Conservation (phyloP, 2,797 vertebrate species). For the Molossus molossus region DNA sequence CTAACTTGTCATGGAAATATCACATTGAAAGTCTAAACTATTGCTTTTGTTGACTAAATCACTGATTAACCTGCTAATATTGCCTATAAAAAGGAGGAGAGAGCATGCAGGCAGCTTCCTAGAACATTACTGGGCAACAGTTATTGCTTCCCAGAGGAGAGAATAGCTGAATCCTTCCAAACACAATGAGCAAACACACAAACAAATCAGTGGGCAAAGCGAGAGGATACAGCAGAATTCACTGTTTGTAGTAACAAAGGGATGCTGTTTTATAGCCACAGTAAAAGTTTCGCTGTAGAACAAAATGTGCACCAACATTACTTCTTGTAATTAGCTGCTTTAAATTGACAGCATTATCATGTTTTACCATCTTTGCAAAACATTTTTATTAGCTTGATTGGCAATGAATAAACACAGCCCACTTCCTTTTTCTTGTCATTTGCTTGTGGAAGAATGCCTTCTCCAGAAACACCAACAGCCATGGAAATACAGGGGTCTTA, state of each 20-base stretch:
- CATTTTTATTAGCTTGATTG: slow-evolving; percentile 77
- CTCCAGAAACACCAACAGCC: neutral
- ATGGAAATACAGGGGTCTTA: neutral
- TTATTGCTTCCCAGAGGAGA: slow-evolving; percentile 57
- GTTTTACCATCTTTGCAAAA: slow-evolving; percentile 82
- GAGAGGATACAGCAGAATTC: slow-evolving; percentile 12
- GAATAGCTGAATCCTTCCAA: slow-evolving; percentile 72
- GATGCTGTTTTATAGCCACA: slow-evolving; percentile 76
- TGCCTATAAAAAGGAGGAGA: neutral
- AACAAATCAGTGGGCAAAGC: slow-evolving; percentile 69
- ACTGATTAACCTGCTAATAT: slow-evolving; percentile 41
- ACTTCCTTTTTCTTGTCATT: slow-evolving; percentile 18
- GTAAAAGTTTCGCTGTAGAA: slow-evolving; percentile 72
- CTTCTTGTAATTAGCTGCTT: slow-evolving; percentile 79
- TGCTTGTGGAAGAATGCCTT: slow-evolving; percentile 19
- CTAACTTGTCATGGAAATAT: slow-evolving; percentile 50
- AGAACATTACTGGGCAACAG: slow-evolving; percentile 48
- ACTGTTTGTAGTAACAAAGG: slow-evolving; percentile 66
- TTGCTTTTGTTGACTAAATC: slow-evolving; percentile 55
- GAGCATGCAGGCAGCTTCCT: neutral
- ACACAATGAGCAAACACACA: slow-evolving; percentile 62
- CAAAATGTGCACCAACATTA: slow-evolving; percentile 73
- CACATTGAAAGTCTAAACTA: neutral
- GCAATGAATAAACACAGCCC: slow-evolving; percentile 39
- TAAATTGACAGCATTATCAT: slow-evolving; percentile 77